Evolutionary conservation across 2,797 vertebrate species (phyloP), one percentile per base, ranked within the genome.

Genomic region (Graptemys geographica): DNA sequence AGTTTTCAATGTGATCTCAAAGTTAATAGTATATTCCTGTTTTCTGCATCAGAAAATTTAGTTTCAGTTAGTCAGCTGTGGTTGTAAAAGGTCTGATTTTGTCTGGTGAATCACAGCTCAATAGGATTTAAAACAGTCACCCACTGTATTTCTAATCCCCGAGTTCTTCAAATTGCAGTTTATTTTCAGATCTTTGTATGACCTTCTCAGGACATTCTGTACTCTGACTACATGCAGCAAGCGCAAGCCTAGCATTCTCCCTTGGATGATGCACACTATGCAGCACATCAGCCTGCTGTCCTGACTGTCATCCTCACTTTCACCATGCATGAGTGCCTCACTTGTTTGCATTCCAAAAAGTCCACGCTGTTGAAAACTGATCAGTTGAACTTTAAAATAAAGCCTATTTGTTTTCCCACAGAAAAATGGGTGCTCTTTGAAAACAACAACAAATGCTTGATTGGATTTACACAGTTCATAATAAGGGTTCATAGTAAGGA

Each of bases 271-370:
- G 37, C 41, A 56, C 65, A 51, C 28, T 41, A 13, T 90, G 37
- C 15, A 72, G n/a, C 56, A 47, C 3, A 27, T 76, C 84, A 86
- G 11, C 47, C 56, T 74, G 16, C 25, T 92, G 47, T 83, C 31
- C 59, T 65, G 51, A 13, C 47, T 92, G 87, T 81, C 89, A 49
- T 84, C 78, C 87, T 94, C 21, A 72, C 44, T 94, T 95, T 87
- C 55, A 91, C n/a, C 59, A 90, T 69, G 88, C 53, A 18, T 62
- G 88, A 87, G 59, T 95, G 37, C 62, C 92, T 27, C 1, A 31
- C 79, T 94, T 92, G n/a, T 79, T 18, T 72, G 44, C 2, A 0
- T 83, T 94, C 56, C 59, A 52, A 89, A 96, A 96, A 88, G 2
- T 4, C 18, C 15, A 23, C 47, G 57, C 1, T 84, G 7, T 62